These are phyloP conservation scores for Enteromius argenteus DNA, from an alignment of 2,797 vertebrate genomes.

Conservation along the genomic window DNA sequence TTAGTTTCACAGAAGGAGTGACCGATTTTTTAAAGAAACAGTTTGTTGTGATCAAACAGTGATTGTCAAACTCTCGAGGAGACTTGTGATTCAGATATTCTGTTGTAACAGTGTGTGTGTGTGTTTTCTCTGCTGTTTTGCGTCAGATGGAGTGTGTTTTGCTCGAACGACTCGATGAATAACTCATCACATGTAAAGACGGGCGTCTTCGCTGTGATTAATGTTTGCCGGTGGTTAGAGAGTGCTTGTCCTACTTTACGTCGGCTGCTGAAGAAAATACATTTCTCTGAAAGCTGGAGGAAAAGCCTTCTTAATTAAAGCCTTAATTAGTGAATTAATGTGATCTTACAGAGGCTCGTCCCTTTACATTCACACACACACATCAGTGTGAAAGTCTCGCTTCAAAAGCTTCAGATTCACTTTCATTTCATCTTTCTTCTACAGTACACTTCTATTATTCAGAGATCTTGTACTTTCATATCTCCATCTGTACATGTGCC, in stretches of 20 bases:
- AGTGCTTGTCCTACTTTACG: neutral
- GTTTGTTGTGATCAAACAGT: neutral
- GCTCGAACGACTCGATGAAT: slow-evolving; percentile 3
- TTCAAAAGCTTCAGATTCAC: neutral
- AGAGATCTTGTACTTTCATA: neutral
- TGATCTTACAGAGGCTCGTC: neutral
- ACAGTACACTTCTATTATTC: neutral
- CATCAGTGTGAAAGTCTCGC: neutral
- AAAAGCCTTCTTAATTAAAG: slow-evolving; percentile 4
- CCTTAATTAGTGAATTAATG: slow-evolving; percentile 39
- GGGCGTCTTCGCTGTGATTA: neutral
- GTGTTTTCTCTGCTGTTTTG: neutral
- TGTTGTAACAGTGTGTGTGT: neutral
- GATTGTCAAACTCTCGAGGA: neutral
- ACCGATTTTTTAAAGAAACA: no score
- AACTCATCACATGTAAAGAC: slow-evolving; percentile 26
- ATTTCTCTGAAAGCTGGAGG: slow-evolving; percentile 1
- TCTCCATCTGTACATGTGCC: neutral
- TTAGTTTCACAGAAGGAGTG: no score
- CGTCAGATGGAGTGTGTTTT: neutral
- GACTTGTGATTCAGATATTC: neutral
- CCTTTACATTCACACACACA: neutral
- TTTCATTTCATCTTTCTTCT: neutral
- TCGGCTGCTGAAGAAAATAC: neutral
- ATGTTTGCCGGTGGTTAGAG: slow-evolving; percentile 10